phyloP scores from a whole-genome alignment of 2,888 invertebrate genomes.

The Papilio gigon region DNA sequence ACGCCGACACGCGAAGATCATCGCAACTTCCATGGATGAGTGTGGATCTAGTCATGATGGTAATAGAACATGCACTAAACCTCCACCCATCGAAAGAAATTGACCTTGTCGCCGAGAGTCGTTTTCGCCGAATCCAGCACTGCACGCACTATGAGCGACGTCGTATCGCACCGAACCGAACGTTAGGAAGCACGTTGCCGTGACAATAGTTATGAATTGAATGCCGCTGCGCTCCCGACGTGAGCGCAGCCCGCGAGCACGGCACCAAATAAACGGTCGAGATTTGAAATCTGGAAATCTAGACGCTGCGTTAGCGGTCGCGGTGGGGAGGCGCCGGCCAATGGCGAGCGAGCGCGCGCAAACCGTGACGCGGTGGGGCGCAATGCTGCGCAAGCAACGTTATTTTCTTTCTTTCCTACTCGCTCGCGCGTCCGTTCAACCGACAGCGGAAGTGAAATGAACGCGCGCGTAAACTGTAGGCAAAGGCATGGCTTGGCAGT shows the following conservation, averaged over 20 bases:
- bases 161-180: constrained; percentile 77
- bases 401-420: constrained; percentile 79
- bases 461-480: constrained; percentile 74
- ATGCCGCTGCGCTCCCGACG: constrained; percentile 54
- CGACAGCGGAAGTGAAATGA: constrained; percentile 79
- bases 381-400: constrained; percentile 63
- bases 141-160: constrained; percentile 77
- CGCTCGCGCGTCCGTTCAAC: constrained; percentile 71
- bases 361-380: constrained; percentile 69
- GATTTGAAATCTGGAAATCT: constrained; percentile 81
- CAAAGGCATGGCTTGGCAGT: constrained; percentile 50
- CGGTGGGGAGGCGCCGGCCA: constrained; percentile 54
- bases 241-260: constrained; percentile 67
- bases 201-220: constrained; percentile 59
- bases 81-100: constrained; percentile 88
- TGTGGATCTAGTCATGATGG: constrained; percentile 90
- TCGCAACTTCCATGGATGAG: constrained; percentile 88
- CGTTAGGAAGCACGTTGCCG: constrained; percentile 74
- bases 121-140: constrained; percentile 66
- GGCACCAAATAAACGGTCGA: constrained; percentile 82
- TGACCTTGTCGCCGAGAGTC: constrained; percentile 64
- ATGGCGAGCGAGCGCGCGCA: constrained; percentile 51
- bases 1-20: constrained; percentile 69
- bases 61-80: constrained; percentile 86
- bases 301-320: constrained; percentile 77